phyloP scores from a whole-genome alignment of 2,888 invertebrate genomes.

The Drosophila falleni region DNA sequence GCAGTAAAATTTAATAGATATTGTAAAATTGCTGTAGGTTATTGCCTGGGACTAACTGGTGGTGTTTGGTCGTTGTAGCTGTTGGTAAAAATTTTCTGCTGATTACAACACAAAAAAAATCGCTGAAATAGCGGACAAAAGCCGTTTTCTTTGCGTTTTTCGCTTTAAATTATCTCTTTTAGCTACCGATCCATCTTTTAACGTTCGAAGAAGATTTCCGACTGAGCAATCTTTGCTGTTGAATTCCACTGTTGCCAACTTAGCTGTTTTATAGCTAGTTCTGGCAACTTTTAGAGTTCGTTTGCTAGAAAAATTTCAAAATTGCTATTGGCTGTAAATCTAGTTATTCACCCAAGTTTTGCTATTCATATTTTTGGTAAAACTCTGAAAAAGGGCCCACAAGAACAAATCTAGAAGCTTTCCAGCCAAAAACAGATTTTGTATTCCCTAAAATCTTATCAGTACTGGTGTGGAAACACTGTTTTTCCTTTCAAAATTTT shows the following conservation, averaged over 20 bases:
- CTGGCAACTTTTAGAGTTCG: too few species aligned
- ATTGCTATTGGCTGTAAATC: too few species aligned
- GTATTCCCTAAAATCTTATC: too few species aligned
- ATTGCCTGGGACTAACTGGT: constrained; percentile 67
- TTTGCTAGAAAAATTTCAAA: too few species aligned
- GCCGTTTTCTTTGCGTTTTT: constrained; percentile 85
- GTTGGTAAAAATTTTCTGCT: constrained; percentile 75
- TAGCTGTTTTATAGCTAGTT: too few species aligned
- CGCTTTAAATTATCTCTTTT: constrained; percentile 82
- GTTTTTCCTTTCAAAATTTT: too few species aligned
- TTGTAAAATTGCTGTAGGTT: constrained; percentile 59
- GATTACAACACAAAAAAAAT: constrained; percentile 86
- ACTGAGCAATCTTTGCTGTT: constrained; percentile 67
- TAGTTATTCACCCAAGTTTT: too few species aligned
- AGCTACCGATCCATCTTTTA: constrained; percentile 85
- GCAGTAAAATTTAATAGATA: constrained; percentile 58
- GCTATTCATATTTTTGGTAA: too few species aligned
- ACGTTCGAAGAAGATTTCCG: constrained; percentile 84
- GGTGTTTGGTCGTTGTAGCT: constrained; percentile 70
- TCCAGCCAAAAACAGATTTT: too few species aligned
- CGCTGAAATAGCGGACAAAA: constrained; percentile 87
- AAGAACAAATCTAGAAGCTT: too few species aligned
- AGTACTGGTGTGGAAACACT: too few species aligned
- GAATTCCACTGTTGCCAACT: neutral
- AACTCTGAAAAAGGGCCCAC: too few species aligned